phyloP scores from a whole-genome alignment of 2,113 vertebrate genomes.

The Erythrocercus mccallii region DNA sequence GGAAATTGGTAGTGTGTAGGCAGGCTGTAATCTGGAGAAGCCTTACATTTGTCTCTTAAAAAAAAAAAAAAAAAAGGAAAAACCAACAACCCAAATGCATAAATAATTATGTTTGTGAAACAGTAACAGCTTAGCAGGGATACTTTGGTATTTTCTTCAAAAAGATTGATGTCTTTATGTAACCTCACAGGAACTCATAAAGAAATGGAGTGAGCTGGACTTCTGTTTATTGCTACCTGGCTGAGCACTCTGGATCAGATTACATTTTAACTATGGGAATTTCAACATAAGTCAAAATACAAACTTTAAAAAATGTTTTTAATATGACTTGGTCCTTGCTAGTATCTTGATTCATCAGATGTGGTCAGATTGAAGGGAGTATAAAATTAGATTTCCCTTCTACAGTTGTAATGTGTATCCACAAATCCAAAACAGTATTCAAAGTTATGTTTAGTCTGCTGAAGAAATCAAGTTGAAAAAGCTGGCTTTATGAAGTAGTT shows the following conservation, averaged over 20 bases:
- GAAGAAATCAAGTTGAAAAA: background rate
- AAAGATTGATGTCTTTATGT: background rate
- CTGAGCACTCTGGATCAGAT: background rate
- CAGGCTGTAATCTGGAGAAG: background rate
- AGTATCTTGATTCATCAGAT: background rate
- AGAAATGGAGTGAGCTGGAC: background rate
- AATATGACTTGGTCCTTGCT: background rate
- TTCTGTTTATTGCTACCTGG: background rate
- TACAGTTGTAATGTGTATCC: background rate
- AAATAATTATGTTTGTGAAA: background rate
- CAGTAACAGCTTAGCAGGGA: background rate
- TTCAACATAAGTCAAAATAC: background rate
- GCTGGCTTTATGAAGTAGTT: background rate
- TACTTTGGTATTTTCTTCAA: background rate
- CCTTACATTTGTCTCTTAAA: background rate
- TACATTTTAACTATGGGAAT: background rate
- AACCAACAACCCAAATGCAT: background rate
- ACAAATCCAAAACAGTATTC: background rate
- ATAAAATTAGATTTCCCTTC: conserved; percentile 14
- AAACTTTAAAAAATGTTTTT: conserved; percentile 19
- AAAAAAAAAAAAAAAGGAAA: background rate
- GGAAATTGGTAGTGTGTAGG: background rate
- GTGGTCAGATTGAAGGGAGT: background rate
- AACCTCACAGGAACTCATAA: background rate
- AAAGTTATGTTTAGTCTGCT: background rate